Evolutionary conservation across 2,797 vertebrate genomes (phyloP).

Genomic region (Setipinna tenuifilis): DNA sequence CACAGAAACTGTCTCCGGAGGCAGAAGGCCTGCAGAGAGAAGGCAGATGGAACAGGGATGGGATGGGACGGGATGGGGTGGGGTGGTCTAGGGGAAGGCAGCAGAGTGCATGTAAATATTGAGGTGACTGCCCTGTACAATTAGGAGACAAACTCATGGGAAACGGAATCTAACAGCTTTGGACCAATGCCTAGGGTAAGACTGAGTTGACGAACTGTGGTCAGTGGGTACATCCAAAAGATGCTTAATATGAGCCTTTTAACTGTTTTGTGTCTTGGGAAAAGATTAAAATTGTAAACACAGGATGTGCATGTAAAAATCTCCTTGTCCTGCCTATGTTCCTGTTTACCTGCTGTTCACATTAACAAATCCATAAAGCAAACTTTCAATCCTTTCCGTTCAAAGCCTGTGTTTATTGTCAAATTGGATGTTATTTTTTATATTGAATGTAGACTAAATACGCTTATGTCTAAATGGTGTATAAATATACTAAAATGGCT

Average conservation of each 20-base stretch:
- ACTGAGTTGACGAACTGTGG: not conserved
- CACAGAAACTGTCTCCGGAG: not conserved
- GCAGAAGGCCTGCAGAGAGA: too few relatives aligned
- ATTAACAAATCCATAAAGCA: conserved; percentile 54
- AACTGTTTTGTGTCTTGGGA: not conserved
- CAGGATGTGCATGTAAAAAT: conserved; percentile 6
- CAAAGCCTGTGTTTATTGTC: conserved; percentile 43
- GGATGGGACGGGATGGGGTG: not conserved
- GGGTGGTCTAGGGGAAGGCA: not conserved
- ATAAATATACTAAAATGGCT: conserved; percentile 2
- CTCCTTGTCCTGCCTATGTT: conserved; percentile 31
- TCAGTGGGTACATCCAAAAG: not conserved
- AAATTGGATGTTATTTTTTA: not conserved
- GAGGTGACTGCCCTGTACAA: conserved; percentile 17
- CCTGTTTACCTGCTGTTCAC: conserved; percentile 41
- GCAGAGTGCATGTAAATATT: conserved; percentile 5
- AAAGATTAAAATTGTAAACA: not conserved
- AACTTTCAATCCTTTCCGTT: conserved; percentile 42
- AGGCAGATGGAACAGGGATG: not conserved
- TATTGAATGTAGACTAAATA: conserved; percentile 66
- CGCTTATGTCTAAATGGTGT: conserved; percentile 51
- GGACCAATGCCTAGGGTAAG: not conserved
- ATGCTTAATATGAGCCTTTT: not conserved
- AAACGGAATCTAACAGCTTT: conserved; percentile 6
- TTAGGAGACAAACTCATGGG: not conserved